A percentile compares a stretch with the other conserved stretches of the same genome.
phyloP scores from a whole-genome alignment of 2,888 invertebrate species.

The Rhimphoctona megacephalus region DNA sequence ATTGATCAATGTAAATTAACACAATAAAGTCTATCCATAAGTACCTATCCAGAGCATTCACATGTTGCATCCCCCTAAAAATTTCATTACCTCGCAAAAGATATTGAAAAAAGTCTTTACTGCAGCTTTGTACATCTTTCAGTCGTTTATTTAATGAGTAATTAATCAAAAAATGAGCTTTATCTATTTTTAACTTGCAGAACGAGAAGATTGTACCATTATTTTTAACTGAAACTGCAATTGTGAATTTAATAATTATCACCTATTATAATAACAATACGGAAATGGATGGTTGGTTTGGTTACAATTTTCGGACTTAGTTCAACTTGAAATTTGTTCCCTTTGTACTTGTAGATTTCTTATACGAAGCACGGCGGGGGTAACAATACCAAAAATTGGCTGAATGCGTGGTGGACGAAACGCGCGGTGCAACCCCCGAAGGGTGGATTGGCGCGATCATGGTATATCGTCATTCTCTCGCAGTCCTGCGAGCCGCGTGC shows the following conservation, averaged over 20 bases:
- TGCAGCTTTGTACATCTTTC: not conserved
- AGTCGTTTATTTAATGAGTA: not conserved
- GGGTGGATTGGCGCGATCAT: slow-evolving; percentile 68
- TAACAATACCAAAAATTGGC: slow-evolving; percentile 58
- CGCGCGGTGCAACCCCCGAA: slow-evolving; percentile 69
- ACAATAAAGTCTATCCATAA: not conserved
- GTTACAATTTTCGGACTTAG: not conserved
- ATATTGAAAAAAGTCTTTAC: not conserved
- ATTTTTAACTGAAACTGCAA: not conserved
- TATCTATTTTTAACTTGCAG: not conserved
- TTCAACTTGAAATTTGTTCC: not conserved
- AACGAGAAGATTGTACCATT: not conserved
- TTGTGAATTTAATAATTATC: not conserved
- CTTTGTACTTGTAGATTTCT: not conserved
- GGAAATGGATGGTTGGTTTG: not conserved
- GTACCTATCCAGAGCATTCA: not conserved
- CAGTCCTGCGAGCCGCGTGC: slow-evolving; percentile 73
- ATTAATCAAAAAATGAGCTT: too few species aligned
- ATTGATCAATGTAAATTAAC: not conserved
- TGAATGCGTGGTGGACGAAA: slow-evolving; percentile 75
- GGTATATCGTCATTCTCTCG: slow-evolving; percentile 74
- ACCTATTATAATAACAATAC: not conserved
- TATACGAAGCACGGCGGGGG: not conserved
- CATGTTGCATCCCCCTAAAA: not conserved
- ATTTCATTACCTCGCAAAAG: not conserved